A percentile compares a stretch with the other conserved stretches of the same genome.
Evolutionary conservation across 2,113 vertebrate species (phyloP).

Genomic region (Psophia crepitans): DNA sequence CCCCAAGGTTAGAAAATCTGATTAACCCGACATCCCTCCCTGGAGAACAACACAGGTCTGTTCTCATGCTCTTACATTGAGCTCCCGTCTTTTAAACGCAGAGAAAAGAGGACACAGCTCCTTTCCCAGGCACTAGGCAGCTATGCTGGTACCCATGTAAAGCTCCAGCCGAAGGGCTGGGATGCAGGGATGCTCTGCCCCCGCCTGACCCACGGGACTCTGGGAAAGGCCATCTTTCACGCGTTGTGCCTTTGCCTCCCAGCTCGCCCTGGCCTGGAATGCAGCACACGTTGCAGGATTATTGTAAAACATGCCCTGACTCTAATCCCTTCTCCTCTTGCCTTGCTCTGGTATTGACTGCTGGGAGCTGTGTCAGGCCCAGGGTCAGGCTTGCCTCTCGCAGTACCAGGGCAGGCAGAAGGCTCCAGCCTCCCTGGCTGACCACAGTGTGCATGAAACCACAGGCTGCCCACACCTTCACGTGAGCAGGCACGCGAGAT

Average conservation of each 20-base stretch:
- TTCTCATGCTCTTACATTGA: neutral
- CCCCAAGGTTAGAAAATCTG: neutral
- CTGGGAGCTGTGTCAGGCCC: neutral
- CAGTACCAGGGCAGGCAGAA: neutral
- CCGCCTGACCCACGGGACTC: neutral
- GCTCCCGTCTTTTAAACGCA: neutral
- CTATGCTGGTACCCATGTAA: neutral
- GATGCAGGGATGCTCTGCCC: neutral
- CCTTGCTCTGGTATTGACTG: conserved; percentile 22
- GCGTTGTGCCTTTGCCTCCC: neutral
- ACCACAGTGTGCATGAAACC: rapidly evolving
- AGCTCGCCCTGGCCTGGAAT: conserved; percentile 7
- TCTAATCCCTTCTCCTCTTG: conserved; percentile 51
- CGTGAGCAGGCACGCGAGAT: rapidly evolving
- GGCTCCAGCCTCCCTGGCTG: neutral
- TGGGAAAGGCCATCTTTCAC: neutral
- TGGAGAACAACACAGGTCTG: neutral
- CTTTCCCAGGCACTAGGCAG: neutral
- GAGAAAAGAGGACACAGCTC: neutral
- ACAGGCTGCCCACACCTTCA: neutral
- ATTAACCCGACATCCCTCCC: neutral
- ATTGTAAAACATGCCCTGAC: conserved; percentile 46
- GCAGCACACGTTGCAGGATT: conserved; percentile 38
- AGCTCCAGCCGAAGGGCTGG: neutral
- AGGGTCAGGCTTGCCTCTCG: neutral